Base-by-base conservation (phyloP, 2,113 vertebrate species). In the Clarias batrachus region DNA sequence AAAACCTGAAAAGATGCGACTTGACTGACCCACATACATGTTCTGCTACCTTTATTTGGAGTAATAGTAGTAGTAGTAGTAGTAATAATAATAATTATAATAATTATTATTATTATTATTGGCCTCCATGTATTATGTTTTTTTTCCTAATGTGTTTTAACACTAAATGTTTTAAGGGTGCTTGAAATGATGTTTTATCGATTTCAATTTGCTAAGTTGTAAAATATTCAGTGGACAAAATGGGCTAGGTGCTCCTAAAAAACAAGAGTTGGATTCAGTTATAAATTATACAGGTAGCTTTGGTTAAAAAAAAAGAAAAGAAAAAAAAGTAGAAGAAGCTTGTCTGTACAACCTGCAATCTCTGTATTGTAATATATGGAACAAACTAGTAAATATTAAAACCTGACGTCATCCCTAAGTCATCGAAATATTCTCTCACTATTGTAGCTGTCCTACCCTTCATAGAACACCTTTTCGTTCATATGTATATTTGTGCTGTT, bases 1-100 rank as follows among this genome's bases (percentile, higher is more conserved):
- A 48, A 81, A 52, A 62, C 33, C 65, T 7, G 41, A 48, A 66
- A 54, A 27, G 60, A 82, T 66, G n/a, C 48, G 37, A 19, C 60
- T 84, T 68, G 27, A 73, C 57, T 86, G 41, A 82, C 81, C 81
- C 66, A 52, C 81, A 82, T 82, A 82, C 81, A 65, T 82, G 81
- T 66, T 66, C 81, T 82, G 81, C 81, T 82, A 82, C 62, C 81
- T 82, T 82, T 52, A 37, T 62, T 81, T 60, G 56, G 23, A 33
- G n/a, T 27, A 10, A 4, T 79, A 25, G 6, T 59, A 59, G 10
- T 17, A 57, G 3, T 57, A 30, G 33, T 33, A 21, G 21, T 10
- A 59, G 19, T 10, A 57, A 56, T 1, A 78, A 30, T 3, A 78
- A 57, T 13, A 25, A 54, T 85, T 86, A 17, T 65, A 19, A 52